Conservation (phyloP, 1,140 invertebrate species). For the Atta texana region DNA sequence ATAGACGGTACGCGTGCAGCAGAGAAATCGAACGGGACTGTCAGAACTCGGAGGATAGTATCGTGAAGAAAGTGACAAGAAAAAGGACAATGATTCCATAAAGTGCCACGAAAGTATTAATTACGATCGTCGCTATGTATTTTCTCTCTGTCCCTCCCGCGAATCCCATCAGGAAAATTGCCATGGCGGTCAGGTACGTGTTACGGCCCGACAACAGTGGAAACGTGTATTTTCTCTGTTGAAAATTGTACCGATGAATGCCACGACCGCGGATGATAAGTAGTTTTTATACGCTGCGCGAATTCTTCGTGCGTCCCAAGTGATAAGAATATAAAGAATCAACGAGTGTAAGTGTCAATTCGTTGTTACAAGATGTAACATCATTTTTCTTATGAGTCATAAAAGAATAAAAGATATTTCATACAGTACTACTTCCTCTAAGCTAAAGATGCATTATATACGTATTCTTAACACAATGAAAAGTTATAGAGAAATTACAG, state of each 20-base stretch:
- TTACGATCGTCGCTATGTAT: constrained; percentile 41
- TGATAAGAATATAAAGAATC: constrained; percentile 21
- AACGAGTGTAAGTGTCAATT: constrained; percentile 5
- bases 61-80: constrained; percentile 32
- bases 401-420: not conserved
- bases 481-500: too few relatives aligned
- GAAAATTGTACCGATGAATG: constrained; percentile 31
- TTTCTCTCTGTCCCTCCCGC: not conserved
- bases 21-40: constrained; percentile 17
- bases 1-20: constrained; percentile 28
- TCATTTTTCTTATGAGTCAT: not conserved
- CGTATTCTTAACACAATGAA: too few relatives aligned
- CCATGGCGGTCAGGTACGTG: constrained; percentile 52
- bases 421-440: not conserved
- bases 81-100: not conserved
- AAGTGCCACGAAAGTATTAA: constrained; percentile 42
- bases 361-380: not conserved
- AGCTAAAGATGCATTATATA: not conserved
- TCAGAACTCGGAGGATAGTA: not conserved
- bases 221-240: constrained; percentile 17
- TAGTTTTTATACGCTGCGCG: not conserved
- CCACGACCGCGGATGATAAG: constrained; percentile 3
- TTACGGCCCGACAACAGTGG: not conserved
- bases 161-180: not conserved
- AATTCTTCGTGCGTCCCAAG: not conserved